A percentile compares a stretch with the other conserved stretches of the same genome.
Conservation (phyloP, 2,797 vertebrate species). For the Melanotaenia parkinsoni region DNA sequence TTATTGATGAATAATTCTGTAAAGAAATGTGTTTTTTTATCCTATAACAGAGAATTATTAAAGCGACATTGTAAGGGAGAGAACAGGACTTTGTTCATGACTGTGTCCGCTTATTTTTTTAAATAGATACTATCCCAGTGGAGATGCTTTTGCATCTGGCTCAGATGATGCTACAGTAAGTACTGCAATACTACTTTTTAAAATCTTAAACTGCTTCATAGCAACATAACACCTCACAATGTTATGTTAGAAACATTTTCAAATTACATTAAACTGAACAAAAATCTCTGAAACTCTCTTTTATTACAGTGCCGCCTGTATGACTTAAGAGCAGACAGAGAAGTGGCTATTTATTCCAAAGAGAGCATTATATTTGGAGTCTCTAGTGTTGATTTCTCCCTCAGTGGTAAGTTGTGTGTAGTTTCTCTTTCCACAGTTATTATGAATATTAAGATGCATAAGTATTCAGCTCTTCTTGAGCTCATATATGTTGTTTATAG, state of each 20-base stretch:
- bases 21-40: not conserved
- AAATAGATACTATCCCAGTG: conserved; percentile 95
- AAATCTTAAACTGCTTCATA: not conserved
- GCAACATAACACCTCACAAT: not conserved
- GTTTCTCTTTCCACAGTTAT: not conserved
- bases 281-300: conserved; percentile 1
- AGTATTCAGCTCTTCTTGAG: not conserved
- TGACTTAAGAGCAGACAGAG: conserved; percentile 96
- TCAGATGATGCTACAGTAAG: conserved; percentile 98
- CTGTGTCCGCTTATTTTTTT: conserved; percentile 31
- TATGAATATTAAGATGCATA: not conserved
- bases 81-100: conserved; percentile 4
- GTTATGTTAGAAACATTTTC: not conserved
- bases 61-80: not conserved
- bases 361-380: conserved; percentile 99
- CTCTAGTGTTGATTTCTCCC: conserved; percentile 99
- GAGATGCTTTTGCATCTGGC: conserved; percentile 98
- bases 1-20: not conserved
- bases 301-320: conserved; percentile 93
- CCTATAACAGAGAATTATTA: not conserved
- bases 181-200: conserved; percentile 33
- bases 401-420: conserved; percentile 89
- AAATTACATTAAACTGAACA: not conserved
- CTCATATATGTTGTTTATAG: not conserved
- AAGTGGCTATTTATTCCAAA: conserved; percentile 98